Base-by-base conservation (phyloP, 1,140 invertebrate species). In the Drosophila neocordata region DNA sequence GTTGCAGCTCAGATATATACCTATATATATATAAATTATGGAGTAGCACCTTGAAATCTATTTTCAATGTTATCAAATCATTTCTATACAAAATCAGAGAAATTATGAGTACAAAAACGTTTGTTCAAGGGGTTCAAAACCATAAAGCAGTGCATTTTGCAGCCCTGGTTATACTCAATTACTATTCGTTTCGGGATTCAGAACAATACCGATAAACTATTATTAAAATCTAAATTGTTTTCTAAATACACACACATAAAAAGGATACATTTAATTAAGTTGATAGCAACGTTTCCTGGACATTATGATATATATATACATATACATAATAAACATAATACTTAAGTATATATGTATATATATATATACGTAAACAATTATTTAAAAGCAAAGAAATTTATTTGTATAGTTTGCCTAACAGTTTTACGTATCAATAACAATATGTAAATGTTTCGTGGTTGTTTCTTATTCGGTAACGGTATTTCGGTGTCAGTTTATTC, bases 161-260 rank as follows among this genome's bases (percentile, higher is more conserved):
- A 48, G 41, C 41, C 41, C 41, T 20, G 8, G 15, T 48, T 48
- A 48, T 48, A 20, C 4, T 48, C 7, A 18, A 48, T 48, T 20
- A 48, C 15, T 3, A n/a, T 38, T 38, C n/a, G 37, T 12, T 9
- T 48, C 15, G 4, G 38, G 65, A 77, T 69, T 75, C 60, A 58
- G 69, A 60, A 65, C 35, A 70, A 65, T 65, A 73, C 69, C 63
- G 48, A 71, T 69, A 55, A 63, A 71, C 24, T 53, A 64, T 51
- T 68, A 65, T 53, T 73, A 55, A 51, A 67, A 68, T 37, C 5
- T 38, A 48, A 48, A 48, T 48, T 48, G 41, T 48, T 48, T 48
- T 44, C 41, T 18, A 44, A 18, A 44, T 4, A 44, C 5, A 18
- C 8, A 44, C 4, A 44, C 13, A 15, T 15, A 12, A 12, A 13